A percentile compares a stretch with the other conserved stretches of the same genome.
These are phyloP conservation scores for Hydriomena furcata DNA, from an alignment of 2,888 invertebrate genomes.

Conservation along the genomic window DNA sequence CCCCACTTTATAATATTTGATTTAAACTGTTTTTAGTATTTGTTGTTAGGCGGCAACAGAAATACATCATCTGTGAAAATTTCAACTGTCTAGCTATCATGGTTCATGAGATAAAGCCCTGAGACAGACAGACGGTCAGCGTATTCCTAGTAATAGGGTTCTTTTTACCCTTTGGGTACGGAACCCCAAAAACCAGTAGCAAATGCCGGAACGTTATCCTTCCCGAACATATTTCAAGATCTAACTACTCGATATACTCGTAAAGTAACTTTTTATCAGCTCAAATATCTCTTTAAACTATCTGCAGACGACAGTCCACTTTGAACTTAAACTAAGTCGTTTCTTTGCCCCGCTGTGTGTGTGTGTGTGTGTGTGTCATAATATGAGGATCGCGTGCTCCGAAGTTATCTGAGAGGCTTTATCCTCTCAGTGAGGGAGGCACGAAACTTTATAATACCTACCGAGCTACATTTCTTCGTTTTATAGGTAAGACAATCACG, in stretches of 20 bases:
- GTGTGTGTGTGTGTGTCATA: constrained; percentile 21
- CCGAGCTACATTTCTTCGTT: background rate
- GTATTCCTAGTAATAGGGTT: too few species aligned
- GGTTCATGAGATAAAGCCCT: too few species aligned
- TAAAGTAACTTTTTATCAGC: constrained; percentile 10
- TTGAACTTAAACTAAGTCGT: constrained; percentile 19
- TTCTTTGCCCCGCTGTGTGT: constrained; percentile 3
- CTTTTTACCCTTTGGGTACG: too few species aligned
- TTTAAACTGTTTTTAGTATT: too few species aligned
- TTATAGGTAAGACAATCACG: constrained; percentile 11
- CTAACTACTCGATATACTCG: constrained; percentile 4
- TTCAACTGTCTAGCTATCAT: too few species aligned
- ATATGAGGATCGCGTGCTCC: constrained; percentile 14
- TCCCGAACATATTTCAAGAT: background rate
- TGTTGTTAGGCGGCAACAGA: too few species aligned
- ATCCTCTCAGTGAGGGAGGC: constrained; percentile 17
- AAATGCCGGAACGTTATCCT: background rate
- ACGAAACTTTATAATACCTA: constrained; percentile 15
- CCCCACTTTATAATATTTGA: too few species aligned
- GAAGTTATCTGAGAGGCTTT: constrained; percentile 10
- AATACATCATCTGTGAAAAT: too few species aligned
- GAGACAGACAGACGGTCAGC: too few species aligned
- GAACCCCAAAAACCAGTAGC: background rate
- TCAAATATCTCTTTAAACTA: constrained; percentile 9
- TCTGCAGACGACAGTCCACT: constrained; percentile 16